phyloP scores from a whole-genome alignment of 2,113 vertebrate species.

The Gymnarchus niloticus region DNA sequence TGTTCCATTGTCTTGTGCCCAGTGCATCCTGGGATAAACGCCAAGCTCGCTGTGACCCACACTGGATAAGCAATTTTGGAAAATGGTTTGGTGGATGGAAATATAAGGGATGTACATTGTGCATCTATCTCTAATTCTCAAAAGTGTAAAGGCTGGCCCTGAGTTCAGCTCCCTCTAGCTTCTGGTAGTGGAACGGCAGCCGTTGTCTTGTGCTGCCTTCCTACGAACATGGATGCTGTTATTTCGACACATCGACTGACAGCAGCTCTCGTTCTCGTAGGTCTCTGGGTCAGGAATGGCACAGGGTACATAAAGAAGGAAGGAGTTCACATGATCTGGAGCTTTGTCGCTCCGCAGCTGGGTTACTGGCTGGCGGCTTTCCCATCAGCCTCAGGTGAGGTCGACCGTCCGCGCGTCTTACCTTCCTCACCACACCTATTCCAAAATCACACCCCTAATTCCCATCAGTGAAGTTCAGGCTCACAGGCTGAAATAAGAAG shows the following conservation, averaged over 20 bases:
- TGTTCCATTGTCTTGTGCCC: neutral
- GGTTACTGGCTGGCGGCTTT: constrained; percentile 79
- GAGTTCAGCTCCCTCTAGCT: neutral
- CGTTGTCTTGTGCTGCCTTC: neutral
- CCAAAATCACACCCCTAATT: neutral
- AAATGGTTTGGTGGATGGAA: too few relatives aligned
- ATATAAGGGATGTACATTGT: too few relatives aligned
- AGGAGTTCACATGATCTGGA: constrained; percentile 68
- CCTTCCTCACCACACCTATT: neutral
- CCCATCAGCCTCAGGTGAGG: constrained; percentile 58
- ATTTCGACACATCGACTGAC: neutral
- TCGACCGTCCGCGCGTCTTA: neutral
- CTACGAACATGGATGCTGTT: constrained; percentile 5
- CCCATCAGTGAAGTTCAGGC: neutral
- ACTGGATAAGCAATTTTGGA: too few relatives aligned
- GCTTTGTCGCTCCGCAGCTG: constrained; percentile 63
- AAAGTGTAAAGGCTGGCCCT: neutral
- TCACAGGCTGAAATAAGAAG: neutral
- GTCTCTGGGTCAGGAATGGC: constrained; percentile 68
- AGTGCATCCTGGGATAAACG: neutral
- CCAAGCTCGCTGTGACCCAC: neutral
- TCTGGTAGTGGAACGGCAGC: neutral
- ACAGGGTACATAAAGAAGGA: constrained; percentile 68
- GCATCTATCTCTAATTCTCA: neutral
- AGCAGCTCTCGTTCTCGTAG: constrained; percentile 39